These are phyloP conservation scores for Sminthopsis crassicaudata DNA, from an alignment of 2,113 vertebrate genomes.

Conservation along the genomic window DNA sequence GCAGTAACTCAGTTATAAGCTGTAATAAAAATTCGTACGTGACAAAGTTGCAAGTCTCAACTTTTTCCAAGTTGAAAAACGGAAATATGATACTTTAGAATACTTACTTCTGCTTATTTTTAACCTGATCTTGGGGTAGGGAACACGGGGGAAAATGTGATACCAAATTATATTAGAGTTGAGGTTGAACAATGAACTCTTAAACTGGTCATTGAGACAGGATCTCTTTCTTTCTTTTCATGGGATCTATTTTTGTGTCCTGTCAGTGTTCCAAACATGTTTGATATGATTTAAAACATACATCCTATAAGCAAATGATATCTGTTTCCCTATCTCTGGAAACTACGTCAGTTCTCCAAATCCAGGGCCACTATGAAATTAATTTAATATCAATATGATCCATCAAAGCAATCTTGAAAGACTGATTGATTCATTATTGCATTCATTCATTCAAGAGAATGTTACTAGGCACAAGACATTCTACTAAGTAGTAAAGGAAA, in stretches of 20 bases:
- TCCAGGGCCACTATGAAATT: neutral
- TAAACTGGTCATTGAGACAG: neutral
- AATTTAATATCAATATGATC: neutral
- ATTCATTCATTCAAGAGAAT: neutral
- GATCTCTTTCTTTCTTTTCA: neutral
- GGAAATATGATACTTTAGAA: neutral
- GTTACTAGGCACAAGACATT: neutral
- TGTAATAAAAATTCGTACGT: neutral
- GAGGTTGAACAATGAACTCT: neutral
- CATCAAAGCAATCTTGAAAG: neutral
- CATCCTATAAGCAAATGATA: neutral
- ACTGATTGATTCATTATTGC: neutral
- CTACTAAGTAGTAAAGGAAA: neutral
- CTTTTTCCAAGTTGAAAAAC: neutral
- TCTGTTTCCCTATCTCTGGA: neutral
- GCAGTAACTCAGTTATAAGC: neutral
- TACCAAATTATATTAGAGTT: neutral
- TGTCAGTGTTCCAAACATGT: neutral
- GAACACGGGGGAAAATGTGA: neutral
- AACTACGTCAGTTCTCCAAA: neutral
- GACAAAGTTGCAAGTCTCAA: neutral
- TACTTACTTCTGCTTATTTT: neutral
- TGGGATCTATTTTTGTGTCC: neutral
- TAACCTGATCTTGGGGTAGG: neutral
- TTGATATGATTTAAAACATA: neutral